phyloP scores from a whole-genome alignment of 2,888 invertebrate species.

The Lamellibrachia satsuma region DNA sequence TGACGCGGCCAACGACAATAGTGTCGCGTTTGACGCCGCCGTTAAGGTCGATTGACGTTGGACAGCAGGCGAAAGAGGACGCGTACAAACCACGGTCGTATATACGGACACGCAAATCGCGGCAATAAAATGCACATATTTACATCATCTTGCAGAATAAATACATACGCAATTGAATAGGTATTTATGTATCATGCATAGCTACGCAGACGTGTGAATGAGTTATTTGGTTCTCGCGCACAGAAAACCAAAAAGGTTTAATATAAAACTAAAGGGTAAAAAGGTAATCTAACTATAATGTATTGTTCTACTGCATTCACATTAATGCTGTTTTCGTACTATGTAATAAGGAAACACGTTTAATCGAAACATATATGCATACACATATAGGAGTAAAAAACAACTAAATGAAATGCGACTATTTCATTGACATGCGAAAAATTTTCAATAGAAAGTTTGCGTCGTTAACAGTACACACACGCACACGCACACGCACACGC shows the following conservation, averaged over 20 bases:
- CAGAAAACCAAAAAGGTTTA: not conserved
- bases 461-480: too few species aligned
- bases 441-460: too few species aligned
- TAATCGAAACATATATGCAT: too few species aligned
- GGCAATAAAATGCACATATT: not conserved
- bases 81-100: not conserved
- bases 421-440: too few species aligned
- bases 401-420: too few species aligned
- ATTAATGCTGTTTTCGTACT: too few species aligned
- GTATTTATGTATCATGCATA: not conserved
- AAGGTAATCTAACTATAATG: not conserved
- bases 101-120: not conserved
- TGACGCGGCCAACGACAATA: slow-evolving; percentile 2
- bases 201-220: not conserved
- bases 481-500: too few species aligned
- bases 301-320: too few species aligned
- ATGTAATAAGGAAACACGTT: too few species aligned
- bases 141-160: not conserved
- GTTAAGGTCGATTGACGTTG: not conserved
- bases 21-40: slow-evolving; percentile 3
- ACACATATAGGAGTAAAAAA: too few species aligned
- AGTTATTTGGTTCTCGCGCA: not conserved
- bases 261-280: not conserved
- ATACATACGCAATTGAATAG: not conserved
- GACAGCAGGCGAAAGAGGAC: not conserved